These are phyloP conservation scores for Melanotaenia trifasciata DNA, from an alignment of 2,797 vertebrate genomes.

Conservation along the genomic window DNA sequence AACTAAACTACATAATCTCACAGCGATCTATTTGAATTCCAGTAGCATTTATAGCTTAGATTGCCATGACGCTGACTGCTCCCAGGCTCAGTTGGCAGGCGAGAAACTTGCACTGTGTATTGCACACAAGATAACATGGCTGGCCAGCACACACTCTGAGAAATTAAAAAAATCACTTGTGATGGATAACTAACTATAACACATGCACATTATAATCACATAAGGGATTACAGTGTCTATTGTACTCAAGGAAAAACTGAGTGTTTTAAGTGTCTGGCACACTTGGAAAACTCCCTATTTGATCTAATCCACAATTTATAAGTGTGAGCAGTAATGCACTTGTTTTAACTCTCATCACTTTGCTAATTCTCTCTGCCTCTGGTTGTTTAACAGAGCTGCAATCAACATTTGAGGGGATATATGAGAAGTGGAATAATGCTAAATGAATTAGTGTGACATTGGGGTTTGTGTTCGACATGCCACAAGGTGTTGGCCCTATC, in stretches of 20 bases:
- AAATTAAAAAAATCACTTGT: not conserved
- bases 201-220: not conserved
- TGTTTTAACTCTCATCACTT: not conserved
- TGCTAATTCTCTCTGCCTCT: not conserved
- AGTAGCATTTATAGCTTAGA: conserved; percentile 19
- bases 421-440: not conserved
- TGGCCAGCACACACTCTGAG: not conserved
- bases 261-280: not conserved
- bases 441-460: conserved; percentile 38
- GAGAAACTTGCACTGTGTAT: conserved; percentile 30
- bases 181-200: conserved; percentile 1
- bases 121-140: conserved; percentile 36
- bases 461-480: conserved; percentile 50
- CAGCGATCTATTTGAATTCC: not conserved
- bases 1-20: not conserved
- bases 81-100: conserved; percentile 16
- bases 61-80: conserved; percentile 1
- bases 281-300: not conserved
- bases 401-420: not conserved
- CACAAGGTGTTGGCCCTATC: conserved; percentile 44
- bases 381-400: not conserved
- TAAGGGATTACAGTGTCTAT: not conserved
- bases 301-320: not conserved
- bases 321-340: not conserved
- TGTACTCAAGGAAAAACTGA: not conserved